These are phyloP conservation scores for Perca fluviatilis DNA, from an alignment of 2,113 vertebrate genomes.

Conservation along the genomic window DNA sequence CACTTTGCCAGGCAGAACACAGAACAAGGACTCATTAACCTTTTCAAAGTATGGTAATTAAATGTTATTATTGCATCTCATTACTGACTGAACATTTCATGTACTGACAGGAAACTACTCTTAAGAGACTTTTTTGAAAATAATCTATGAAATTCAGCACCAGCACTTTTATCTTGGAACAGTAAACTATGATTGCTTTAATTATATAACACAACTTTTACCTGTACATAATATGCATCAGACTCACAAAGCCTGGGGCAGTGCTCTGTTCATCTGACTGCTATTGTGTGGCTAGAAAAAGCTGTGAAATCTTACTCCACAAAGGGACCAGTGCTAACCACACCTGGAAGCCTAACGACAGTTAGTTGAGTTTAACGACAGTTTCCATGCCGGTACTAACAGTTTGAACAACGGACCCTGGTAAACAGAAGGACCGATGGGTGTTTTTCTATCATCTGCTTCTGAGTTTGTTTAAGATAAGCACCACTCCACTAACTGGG, in stretches of 20 bases:
- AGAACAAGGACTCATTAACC: background rate
- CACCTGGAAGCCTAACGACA: slow-evolving; percentile 70
- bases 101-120: background rate
- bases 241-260: slow-evolving; percentile 42
- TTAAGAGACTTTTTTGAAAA: background rate
- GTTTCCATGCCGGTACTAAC: slow-evolving; percentile 57
- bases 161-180: slow-evolving; percentile 23
- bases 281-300: slow-evolving; percentile 59
- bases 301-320: slow-evolving; percentile 62
- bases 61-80: slow-evolving; percentile 1
- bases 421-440: slow-evolving; percentile 52
- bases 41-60: slow-evolving; percentile 19
- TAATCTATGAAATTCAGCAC: background rate
- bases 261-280: slow-evolving; percentile 38
- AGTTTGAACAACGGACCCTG: slow-evolving; percentile 55
- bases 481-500: slow-evolving; percentile 3
- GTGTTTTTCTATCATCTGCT: slow-evolving; percentile 56
- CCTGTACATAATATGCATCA: slow-evolving; percentile 29
- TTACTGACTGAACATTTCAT: slow-evolving; percentile 5
- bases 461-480: slow-evolving; percentile 70
- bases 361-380: slow-evolving; percentile 39
- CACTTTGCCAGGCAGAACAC: slow-evolving; percentile 4
- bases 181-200: slow-evolving; percentile 36
- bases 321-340: slow-evolving; percentile 21
- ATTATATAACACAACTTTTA: slow-evolving; percentile 59